phyloP scores from a whole-genome alignment of 2,113 vertebrate genomes.

The Leiothrix lutea region DNA sequence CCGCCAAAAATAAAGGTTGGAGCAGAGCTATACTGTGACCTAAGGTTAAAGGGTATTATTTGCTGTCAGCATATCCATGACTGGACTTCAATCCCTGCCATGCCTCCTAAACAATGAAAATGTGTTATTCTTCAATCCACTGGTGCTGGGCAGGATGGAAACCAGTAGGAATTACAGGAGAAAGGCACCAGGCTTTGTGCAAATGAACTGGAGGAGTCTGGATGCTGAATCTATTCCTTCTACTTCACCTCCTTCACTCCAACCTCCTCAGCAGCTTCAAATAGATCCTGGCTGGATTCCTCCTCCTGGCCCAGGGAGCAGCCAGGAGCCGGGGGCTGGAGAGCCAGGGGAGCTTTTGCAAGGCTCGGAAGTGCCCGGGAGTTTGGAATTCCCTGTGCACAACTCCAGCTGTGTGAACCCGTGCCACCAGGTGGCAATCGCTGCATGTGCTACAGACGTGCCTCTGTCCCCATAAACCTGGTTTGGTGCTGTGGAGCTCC shows the following conservation, averaged over 20 bases:
- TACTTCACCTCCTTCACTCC: background rate
- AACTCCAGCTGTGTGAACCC: background rate
- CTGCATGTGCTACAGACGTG: background rate
- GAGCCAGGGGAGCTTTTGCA: background rate
- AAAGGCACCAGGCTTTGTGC: background rate
- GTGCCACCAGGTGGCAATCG: slow-evolving; percentile 32
- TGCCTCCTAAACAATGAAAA: background rate
- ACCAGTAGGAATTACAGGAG: background rate
- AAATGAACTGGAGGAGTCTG: accelerated
- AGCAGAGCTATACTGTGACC: background rate
- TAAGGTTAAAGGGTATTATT: background rate
- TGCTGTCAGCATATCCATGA: background rate
- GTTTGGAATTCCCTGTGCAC: background rate
- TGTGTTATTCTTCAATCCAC: background rate
- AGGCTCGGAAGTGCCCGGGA: background rate
- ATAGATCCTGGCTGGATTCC: background rate
- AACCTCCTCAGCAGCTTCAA: background rate
- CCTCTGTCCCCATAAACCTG: accelerated
- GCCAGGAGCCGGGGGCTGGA: accelerated
- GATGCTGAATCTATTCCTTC: background rate
- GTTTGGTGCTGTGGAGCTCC: background rate
- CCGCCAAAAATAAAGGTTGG: background rate
- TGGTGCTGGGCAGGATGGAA: background rate
- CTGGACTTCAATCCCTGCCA: background rate
- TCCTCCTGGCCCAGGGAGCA: background rate